Percentiles rank a stretch among this genome's conserved stretches.
Evolutionary conservation across 2,113 vertebrate species (phyloP).

Genomic region (Micronisus gabar): DNA sequence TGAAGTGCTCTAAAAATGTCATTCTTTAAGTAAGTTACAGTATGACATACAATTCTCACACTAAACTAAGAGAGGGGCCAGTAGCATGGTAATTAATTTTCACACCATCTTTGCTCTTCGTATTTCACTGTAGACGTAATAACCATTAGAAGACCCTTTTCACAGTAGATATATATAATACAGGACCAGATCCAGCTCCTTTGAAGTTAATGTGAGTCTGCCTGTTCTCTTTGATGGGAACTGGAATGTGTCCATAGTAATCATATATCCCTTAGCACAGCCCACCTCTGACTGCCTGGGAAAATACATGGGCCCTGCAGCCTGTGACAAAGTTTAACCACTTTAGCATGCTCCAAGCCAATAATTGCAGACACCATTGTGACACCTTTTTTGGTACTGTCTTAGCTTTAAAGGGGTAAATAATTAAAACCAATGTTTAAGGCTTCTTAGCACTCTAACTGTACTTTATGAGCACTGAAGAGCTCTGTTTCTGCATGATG

Average conservation of each 20-base stretch:
- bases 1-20: not conserved
- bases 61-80: not conserved
- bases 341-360: not conserved
- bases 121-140: not conserved
- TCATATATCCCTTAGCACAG: not conserved
- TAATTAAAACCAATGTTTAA: not conserved
- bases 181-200: not conserved
- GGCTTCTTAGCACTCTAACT: not conserved
- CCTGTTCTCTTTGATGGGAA: slow-evolving; percentile 9
- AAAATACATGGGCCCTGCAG: not conserved
- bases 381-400: not conserved
- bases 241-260: slow-evolving; percentile 28
- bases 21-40: not conserved
- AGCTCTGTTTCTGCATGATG: not conserved
- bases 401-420: not conserved
- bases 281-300: not conserved
- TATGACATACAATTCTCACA: not conserved
- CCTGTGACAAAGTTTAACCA: not conserved
- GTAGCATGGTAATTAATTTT: slow-evolving; percentile 32
- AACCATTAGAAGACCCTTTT: not conserved
- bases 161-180: not conserved
- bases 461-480: not conserved
- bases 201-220: slow-evolving; percentile 22
- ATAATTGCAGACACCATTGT: not conserved
- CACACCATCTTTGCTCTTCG: not conserved